Percentiles rank a stretch among this genome's conserved stretches.
These are phyloP conservation scores for Chirona hameri DNA, from an alignment of 2,888 invertebrate genomes.

Conservation along the genomic window DNA sequence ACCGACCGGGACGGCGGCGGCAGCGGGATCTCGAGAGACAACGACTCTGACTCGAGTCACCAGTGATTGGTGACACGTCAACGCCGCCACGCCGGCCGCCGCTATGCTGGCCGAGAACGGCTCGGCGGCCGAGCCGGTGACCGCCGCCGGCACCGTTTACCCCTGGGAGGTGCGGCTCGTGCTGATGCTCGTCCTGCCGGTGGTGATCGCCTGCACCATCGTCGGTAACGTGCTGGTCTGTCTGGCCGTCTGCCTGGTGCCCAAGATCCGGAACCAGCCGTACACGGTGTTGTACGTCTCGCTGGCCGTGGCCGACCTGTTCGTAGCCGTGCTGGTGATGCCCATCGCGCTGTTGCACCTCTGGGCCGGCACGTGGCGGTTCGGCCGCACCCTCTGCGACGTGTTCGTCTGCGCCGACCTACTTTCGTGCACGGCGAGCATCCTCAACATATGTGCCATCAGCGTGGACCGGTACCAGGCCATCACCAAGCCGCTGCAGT, in stretches of 20 bases:
- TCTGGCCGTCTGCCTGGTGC: constrained; percentile 94
- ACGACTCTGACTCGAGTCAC: too few species aligned
- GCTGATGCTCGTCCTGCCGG: constrained; percentile 73
- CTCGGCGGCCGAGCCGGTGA: neutral
- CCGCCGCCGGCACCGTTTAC: neutral
- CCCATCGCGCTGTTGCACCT: constrained; percentile 98
- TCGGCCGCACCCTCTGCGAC: constrained; percentile 93
- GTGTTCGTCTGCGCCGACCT: constrained; percentile 99
- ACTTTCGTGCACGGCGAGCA: constrained; percentile 98
- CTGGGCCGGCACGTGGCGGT: constrained; percentile 94
- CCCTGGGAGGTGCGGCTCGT: constrained; percentile 23
- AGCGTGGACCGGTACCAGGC: constrained; percentile 87
- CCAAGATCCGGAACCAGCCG: constrained; percentile 79
- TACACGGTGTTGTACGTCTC: constrained; percentile 93
- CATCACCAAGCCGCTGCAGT: constrained; percentile 64
- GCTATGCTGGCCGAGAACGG: too few species aligned
- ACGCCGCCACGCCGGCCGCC: too few species aligned
- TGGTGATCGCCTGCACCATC: constrained; percentile 87
- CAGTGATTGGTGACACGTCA: too few species aligned
- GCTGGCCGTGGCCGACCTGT: constrained; percentile 93
- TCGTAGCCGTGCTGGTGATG: constrained; percentile 96
- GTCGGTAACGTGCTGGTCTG: constrained; percentile 96
- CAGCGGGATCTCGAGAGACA: too few species aligned
- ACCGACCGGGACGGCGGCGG: too few species aligned
- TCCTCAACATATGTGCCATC: constrained; percentile 96